Base-by-base conservation (phyloP, 53 echinoderm and acorn worm species). In the Henricia sp. region DNA sequence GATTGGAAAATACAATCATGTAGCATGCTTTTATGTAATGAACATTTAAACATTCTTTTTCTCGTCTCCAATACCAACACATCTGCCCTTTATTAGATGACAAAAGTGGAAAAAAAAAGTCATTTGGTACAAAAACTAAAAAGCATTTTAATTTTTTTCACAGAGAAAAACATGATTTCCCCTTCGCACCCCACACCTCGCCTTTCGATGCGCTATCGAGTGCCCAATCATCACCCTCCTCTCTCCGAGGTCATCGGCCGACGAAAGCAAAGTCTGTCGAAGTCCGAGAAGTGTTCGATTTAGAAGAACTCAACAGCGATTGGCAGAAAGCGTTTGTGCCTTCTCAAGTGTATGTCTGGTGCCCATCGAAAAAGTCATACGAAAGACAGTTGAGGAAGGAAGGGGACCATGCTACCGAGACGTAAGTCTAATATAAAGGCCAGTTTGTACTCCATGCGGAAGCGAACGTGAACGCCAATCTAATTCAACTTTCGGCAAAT, bases 291-390 rank as follows among this genome's bases (percentile, higher is more conserved):
- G 56, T 90, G 26, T 80, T 91, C 13, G 87, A 83, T 6, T 14
- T 70, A 29, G 90, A 78, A 17, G 80, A 68, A 37, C 46, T 90
- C 62, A 86, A 83, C 48, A 63, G 60, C 26, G 67, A 71, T 27
- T 83, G 83, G 67, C 83, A 83, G 36, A 83, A 87, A n/a, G 64
- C 83, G 16, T 83, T 87, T 8, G 70, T 85, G 52, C 69, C 90
- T 26, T 71, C 60, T 20, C 72, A 87, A 13, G 72, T 90, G 38
- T 93, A 93, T 65, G 77, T 93, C 38, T 93, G 93, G 93, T 90
- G 90, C 52, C 93, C 90, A 1, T 82, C 89, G 24, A 84, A 89
- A 75, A 84, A 84, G 43, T 28, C 75, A 5, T 84, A 84, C 41
- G 58, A 84, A 19, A 46, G 52, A 62, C 70, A 69, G 80, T 32